These are phyloP conservation scores for Gracilinanus agilis DNA, from an alignment of 2,113 vertebrate genomes.

Conservation along the genomic window DNA sequence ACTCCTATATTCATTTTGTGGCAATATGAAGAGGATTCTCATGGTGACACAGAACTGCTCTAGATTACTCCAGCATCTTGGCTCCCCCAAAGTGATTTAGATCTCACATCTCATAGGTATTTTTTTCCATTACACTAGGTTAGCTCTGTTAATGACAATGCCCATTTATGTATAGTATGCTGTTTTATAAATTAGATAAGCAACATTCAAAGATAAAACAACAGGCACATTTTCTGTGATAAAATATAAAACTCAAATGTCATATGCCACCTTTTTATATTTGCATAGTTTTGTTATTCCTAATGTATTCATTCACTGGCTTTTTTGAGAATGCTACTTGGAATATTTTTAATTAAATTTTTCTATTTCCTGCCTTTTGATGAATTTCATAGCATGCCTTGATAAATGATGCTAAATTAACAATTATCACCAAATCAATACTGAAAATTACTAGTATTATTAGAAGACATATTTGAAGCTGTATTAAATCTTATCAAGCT, in stretches of 20 bases:
- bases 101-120: neutral
- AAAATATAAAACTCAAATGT: conserved; percentile 27
- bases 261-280: neutral
- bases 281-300: neutral
- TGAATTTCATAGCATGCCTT: conserved; percentile 11
- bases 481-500: conserved; percentile 20
- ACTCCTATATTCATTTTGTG: too few species aligned
- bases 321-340: neutral
- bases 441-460: conserved; percentile 30
- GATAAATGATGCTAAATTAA: neutral
- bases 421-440: neutral
- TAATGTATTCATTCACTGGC: neutral
- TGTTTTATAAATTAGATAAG: conserved; percentile 3
- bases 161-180: neutral
- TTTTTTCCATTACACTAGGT: neutral
- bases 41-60: too few species aligned
- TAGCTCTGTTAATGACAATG: neutral
- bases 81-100: neutral
- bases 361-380: conserved; percentile 25
- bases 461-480: neutral
- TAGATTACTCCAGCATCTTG: too few species aligned
- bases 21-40: too few species aligned
- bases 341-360: neutral
- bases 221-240: neutral
- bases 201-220: neutral